Evolutionary conservation across 2,113 vertebrate species (phyloP).

Genomic region (Ardeotis arabs): DNA sequence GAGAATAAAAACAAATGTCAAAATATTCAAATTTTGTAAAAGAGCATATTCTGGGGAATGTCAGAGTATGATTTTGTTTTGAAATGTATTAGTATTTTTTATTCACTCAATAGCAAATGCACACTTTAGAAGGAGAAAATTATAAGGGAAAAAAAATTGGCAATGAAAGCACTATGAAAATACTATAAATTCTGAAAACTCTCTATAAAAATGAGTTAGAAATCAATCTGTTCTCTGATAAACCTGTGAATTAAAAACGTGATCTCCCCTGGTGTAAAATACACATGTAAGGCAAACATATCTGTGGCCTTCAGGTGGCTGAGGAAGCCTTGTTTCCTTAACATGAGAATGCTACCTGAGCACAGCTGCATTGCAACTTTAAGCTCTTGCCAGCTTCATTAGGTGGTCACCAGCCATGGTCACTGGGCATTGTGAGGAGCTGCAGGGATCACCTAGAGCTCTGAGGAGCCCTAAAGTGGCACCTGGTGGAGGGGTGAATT

Average conservation of each 20-base stretch:
- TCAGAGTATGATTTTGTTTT: neutral
- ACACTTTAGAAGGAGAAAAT: neutral
- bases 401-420: accelerated
- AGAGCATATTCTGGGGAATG: neutral
- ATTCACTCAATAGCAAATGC: neutral
- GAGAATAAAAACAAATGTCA: neutral
- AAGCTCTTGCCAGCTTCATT: neutral
- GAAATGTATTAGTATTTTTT: neutral
- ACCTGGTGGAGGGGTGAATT: neutral
- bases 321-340: neutral
- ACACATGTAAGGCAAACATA: neutral
- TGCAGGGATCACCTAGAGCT: neutral
- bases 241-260: neutral
- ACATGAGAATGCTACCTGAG: neutral
- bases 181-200: neutral
- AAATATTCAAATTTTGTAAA: neutral
- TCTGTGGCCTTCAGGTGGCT: neutral
- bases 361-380: neutral
- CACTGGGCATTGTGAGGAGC: neutral
- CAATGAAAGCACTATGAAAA: neutral
- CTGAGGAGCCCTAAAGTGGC: neutral
- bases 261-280: neutral
- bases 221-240: neutral
- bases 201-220: neutral
- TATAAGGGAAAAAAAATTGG: neutral